Percentiles rank a stretch among this genome's conserved stretches.
phyloP scores from a whole-genome alignment of 1,140 invertebrate species.

The Rhopalosiphum padi region DNA sequence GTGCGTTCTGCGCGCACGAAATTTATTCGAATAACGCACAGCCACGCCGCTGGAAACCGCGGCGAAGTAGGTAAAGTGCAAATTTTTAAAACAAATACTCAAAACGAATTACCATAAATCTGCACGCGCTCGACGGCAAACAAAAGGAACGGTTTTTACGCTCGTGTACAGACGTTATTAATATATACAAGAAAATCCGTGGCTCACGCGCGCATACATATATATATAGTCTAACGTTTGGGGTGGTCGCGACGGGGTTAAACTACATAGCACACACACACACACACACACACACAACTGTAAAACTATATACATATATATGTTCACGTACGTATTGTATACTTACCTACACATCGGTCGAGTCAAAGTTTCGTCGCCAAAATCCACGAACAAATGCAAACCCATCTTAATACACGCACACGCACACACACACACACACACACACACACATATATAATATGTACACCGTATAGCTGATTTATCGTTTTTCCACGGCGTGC shows the following conservation, averaged over 20 bases:
- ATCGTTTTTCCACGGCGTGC: neutral
- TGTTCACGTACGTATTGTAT: neutral
- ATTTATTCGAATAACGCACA: neutral
- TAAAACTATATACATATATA: neutral
- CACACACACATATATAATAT: neutral
- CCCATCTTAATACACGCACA: neutral
- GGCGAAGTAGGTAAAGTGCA: neutral
- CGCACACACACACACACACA: neutral
- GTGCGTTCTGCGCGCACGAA: neutral
- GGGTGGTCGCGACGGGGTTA: neutral
- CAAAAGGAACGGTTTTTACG: constrained; percentile 1
- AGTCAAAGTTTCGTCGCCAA: constrained; percentile 6
- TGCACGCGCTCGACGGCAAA: neutral
- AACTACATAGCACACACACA: neutral
- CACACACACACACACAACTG: too few species aligned
- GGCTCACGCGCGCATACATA: neutral
- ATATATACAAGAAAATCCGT: constrained; percentile 8
- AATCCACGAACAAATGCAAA: neutral
- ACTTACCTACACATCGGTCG: neutral
- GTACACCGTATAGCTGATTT: neutral
- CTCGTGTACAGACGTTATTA: neutral
- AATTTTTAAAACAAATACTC: neutral
- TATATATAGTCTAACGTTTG: neutral
- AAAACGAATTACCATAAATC: neutral
- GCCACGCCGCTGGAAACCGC: neutral